phyloP scores from a whole-genome alignment of 1,140 invertebrate species.

The Drosophila melanogaster region Release_6_plus_ISO1_MT NT_037436.4:10013501-10014000 shows the following conservation, averaged over 20 bases:
- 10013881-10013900: conserved; percentile 45
- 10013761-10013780: conserved; percentile 78
- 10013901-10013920: conserved; percentile 30
- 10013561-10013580: conserved; percentile 78
- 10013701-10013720: conserved; percentile 68
- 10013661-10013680: conserved; percentile 79
- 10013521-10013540: conserved; percentile 71
- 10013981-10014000: conserved; percentile 70
- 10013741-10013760: conserved; percentile 80
- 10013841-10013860: conserved; percentile 48
- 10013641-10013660: conserved; percentile 75
- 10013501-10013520: conserved; percentile 64
- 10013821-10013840: conserved; percentile 30
- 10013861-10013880: conserved; percentile 64
- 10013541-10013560: conserved; percentile 69
- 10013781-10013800: conserved; percentile 78
- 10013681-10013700: conserved; percentile 75
- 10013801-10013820: conserved; percentile 73
- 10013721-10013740: conserved; percentile 28
- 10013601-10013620: conserved; percentile 5
- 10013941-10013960: background rate
- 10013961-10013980: conserved; percentile 26
- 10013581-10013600: conserved; percentile 54
- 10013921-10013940: conserved; percentile 65
- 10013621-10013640: conserved; percentile 49